phyloP scores from a whole-genome alignment of 2,113 vertebrate genomes.

The Piaya cayana region DNA sequence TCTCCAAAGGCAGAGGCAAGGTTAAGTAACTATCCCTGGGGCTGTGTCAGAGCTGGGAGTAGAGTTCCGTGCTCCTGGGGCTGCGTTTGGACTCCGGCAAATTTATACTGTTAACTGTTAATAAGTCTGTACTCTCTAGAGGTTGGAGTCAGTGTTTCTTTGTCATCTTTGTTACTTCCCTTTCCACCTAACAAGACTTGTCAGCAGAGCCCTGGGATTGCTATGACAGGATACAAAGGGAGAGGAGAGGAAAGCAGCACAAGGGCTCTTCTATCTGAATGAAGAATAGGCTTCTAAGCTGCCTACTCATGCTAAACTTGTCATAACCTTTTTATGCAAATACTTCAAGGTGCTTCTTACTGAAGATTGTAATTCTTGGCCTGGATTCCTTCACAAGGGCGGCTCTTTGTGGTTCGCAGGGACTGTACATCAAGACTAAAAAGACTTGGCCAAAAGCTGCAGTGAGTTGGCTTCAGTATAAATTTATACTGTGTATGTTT shows the following conservation, averaged over 20 bases:
- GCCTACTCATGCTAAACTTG: neutral
- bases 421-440: neutral
- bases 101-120: neutral
- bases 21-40: neutral
- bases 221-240: neutral
- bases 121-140: neutral
- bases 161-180: neutral
- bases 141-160: neutral
- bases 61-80: neutral
- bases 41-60: neutral
- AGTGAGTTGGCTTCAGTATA: neutral
- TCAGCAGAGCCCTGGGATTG: neutral
- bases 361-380: neutral
- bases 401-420: neutral
- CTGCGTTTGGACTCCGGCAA: neutral
- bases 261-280: neutral
- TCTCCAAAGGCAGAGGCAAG: neutral
- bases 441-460: neutral
- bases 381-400: fast-evolving
- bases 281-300: neutral
- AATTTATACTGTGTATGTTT: neutral
- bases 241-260: neutral
- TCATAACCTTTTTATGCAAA: neutral
- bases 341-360: neutral
- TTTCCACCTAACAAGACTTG: neutral